These are phyloP conservation scores for Haemorhous mexicanus DNA, from an alignment of 2,113 vertebrate species.

Conservation along the genomic window DNA sequence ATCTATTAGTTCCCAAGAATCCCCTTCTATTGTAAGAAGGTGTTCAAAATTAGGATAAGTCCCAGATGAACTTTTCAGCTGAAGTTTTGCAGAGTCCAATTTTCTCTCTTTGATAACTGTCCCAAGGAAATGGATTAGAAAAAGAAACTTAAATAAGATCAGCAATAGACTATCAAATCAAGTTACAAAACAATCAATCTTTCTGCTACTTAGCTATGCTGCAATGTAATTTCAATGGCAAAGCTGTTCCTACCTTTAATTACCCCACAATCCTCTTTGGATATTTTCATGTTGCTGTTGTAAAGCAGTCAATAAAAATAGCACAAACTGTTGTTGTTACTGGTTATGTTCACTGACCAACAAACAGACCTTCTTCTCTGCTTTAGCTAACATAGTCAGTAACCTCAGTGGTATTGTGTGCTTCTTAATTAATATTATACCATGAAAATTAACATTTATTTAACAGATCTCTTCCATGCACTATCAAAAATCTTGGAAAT, in stretches of 20 bases:
- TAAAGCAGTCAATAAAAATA: background rate
- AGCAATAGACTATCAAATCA: background rate
- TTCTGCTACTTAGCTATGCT: background rate
- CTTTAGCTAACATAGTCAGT: background rate
- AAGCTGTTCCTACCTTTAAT: background rate
- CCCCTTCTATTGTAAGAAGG: background rate
- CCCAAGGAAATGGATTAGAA: background rate
- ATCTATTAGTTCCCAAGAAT: background rate
- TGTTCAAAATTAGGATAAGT: background rate
- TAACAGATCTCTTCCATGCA: background rate
- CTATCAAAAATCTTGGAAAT: background rate
- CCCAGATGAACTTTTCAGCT: background rate
- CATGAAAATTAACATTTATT: background rate
- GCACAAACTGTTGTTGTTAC: background rate
- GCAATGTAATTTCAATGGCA: background rate
- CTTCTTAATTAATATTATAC: background rate
- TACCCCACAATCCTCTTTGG: background rate
- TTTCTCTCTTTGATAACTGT: background rate
- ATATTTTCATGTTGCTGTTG: background rate
- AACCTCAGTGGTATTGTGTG: background rate
- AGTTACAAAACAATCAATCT: background rate
- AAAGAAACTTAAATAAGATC: background rate
- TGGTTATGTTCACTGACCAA: background rate
- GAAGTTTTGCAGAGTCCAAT: background rate
- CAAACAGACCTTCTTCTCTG: background rate